A percentile compares a stretch with the other conserved stretches of the same genome.
These are phyloP conservation scores for Reticulitermes lucifugus DNA, from an alignment of 2,888 invertebrate species.

Conservation along the genomic window DNA sequence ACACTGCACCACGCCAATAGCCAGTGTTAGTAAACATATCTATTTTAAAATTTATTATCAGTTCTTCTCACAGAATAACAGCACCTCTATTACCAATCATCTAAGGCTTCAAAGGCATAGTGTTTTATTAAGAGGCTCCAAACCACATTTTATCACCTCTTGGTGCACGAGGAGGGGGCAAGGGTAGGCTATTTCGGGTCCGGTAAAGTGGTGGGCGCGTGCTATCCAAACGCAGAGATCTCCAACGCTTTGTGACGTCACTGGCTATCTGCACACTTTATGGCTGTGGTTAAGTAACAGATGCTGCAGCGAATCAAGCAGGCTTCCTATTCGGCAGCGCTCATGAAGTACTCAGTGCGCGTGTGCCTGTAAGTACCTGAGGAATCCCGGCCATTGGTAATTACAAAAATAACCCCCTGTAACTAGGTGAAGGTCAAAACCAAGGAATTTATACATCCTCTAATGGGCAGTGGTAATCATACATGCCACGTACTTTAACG, in stretches of 20 bases:
- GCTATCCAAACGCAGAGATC: not conserved
- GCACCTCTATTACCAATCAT: too few relatives aligned
- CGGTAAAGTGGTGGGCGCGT: not conserved
- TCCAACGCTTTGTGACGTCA: not conserved
- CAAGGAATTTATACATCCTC: too few relatives aligned
- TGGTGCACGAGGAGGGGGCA: not conserved
- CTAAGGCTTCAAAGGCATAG: too few relatives aligned
- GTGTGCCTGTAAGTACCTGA: not conserved
- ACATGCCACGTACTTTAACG: too few relatives aligned
- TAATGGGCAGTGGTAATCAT: too few relatives aligned
- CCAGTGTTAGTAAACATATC: too few relatives aligned
- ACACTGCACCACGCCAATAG: too few relatives aligned
- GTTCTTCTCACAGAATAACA: too few relatives aligned
- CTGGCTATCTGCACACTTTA: not conserved
- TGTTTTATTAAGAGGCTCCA: too few relatives aligned
- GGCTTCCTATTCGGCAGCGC: not conserved
- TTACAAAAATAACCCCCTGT: not conserved
- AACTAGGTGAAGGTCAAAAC: not conserved
- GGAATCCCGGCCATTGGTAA: not conserved
- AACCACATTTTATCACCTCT: too few relatives aligned
- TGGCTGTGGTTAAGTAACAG: too few relatives aligned
- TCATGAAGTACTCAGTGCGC: not conserved
- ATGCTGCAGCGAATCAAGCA: not conserved
- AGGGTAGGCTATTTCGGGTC: not conserved
- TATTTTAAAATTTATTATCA: too few relatives aligned